A percentile compares a stretch with the other conserved stretches of the same genome.
Evolutionary conservation across 2,888 invertebrate species (phyloP).

Genomic region (Adela reaumurella): DNA sequence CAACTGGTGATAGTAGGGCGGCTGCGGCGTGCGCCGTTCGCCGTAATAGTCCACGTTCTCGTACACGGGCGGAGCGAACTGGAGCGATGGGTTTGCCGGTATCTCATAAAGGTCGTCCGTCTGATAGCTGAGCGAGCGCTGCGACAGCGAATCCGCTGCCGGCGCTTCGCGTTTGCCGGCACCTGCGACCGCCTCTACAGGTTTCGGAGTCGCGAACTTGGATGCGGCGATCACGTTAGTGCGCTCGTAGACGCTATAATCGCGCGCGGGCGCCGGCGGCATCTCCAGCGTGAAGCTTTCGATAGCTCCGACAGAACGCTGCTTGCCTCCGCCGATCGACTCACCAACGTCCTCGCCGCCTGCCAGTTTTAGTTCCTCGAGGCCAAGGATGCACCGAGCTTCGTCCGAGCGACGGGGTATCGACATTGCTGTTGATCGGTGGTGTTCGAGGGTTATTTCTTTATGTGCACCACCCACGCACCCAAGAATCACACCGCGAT

Average conservation of each 20-base stretch:
- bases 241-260: slow-evolving; percentile 60
- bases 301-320: slow-evolving; percentile 60
- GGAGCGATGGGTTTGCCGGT: slow-evolving; percentile 35
- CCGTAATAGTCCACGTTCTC: slow-evolving; percentile 82
- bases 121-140: slow-evolving; percentile 52
- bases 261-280: slow-evolving; percentile 40
- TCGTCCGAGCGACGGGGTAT: slow-evolving; percentile 40
- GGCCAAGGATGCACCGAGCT: slow-evolving; percentile 43
- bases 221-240: slow-evolving; percentile 73
- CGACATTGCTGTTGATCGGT: too few relatives aligned
- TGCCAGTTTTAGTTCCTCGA: slow-evolving; percentile 51
- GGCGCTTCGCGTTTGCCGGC: slow-evolving; percentile 49
- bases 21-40: slow-evolving; percentile 52
- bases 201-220: slow-evolving; percentile 74
- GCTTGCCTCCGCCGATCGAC: slow-evolving; percentile 47
- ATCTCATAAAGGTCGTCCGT: slow-evolving; percentile 47
- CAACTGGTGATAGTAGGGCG: slow-evolving; percentile 62
- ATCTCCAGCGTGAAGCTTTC: slow-evolving; percentile 63
- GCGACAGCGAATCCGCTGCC: slow-evolving; percentile 59
- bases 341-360: slow-evolving; percentile 50
- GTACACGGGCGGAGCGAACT: slow-evolving; percentile 59
- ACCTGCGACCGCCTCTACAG: slow-evolving; percentile 61
- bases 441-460: too few relatives aligned
- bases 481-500: too few relatives aligned
- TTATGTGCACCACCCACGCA: too few relatives aligned